Evolutionary conservation across 2,113 vertebrate genomes (phyloP).

Genomic region (Tachysurus fulvidraco): DNA sequence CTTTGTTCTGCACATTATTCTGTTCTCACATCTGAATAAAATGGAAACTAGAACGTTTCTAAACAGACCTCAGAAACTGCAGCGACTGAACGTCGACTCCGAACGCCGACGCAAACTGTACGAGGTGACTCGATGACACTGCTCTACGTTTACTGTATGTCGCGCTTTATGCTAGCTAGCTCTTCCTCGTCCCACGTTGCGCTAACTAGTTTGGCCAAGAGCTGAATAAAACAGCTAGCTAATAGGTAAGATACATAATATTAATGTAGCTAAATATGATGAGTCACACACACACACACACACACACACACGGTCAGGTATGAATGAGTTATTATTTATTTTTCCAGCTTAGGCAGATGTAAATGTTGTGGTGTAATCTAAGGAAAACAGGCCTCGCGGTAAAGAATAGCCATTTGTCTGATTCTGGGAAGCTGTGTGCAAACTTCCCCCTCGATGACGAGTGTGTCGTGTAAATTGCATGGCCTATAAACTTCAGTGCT

Average conservation of each 20-base stretch:
- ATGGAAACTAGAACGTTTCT: too few species aligned
- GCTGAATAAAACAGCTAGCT: not conserved
- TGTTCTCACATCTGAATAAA: too few species aligned
- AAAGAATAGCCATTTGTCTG: constrained; percentile 16
- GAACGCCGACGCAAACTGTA: too few species aligned
- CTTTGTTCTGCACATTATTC: not conserved
- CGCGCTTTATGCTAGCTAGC: not conserved
- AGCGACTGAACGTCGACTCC: too few species aligned
- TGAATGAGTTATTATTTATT: not conserved
- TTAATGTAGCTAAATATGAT: not conserved
- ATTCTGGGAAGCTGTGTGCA: constrained; percentile 24
- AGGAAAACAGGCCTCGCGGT: constrained; percentile 12
- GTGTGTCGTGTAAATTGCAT: constrained; percentile 9
- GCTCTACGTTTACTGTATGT: too few species aligned
- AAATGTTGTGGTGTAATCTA: constrained; percentile 23
- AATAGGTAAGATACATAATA: not conserved
- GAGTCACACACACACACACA: constrained; percentile 3
- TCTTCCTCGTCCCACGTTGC: not conserved
- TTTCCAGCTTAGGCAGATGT: constrained; percentile 11
- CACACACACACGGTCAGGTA: not conserved
- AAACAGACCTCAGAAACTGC: too few species aligned
- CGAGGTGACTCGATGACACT: too few species aligned
- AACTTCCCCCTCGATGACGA: constrained; percentile 13
- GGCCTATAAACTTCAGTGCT: not conserved
- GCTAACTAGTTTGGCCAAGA: not conserved